Evolutionary conservation across 2,797 vertebrate genomes (phyloP).

Genomic region (Centropyge bicolor): DNA sequence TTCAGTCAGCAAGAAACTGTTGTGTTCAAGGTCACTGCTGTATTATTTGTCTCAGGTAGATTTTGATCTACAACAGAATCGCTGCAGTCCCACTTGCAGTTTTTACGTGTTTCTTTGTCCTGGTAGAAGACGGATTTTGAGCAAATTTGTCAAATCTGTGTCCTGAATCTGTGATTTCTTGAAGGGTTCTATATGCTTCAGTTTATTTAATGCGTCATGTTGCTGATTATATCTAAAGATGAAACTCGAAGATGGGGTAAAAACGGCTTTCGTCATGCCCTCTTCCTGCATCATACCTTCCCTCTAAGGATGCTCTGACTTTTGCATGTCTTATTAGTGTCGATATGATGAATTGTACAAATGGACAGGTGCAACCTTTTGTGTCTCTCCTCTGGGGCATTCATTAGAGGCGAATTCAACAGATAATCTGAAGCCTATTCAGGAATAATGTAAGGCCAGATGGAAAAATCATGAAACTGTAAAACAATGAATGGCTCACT

Average conservation of each 20-base stretch:
- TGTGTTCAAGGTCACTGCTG: conserved; percentile 1
- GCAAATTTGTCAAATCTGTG: not conserved
- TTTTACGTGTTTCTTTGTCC: not conserved
- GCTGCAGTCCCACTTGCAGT: not conserved
- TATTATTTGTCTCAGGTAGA: no score
- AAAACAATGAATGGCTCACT: not conserved
- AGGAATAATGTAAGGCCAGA: not conserved
- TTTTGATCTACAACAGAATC: not conserved
- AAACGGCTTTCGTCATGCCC: not conserved
- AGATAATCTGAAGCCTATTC: conserved; percentile 17
- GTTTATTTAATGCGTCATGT: not conserved
- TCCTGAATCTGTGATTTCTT: not conserved
- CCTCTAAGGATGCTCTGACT: not conserved
- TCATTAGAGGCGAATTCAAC: not conserved
- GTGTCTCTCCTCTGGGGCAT: not conserved
- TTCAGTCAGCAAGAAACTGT: not conserved
- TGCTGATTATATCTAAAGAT: no score
- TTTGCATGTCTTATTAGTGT: not conserved
- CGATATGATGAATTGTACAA: not conserved
- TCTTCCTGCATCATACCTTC: not conserved
- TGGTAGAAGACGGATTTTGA: not conserved
- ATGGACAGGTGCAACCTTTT: not conserved
- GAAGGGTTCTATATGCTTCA: not conserved
- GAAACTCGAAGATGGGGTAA: not conserved
- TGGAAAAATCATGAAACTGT: conserved; percentile 9